Evolutionary conservation across 2,797 vertebrate species (phyloP), one percentile per base, ranked within the genome.

Genomic region (Onychomys leucogaster): DNA sequence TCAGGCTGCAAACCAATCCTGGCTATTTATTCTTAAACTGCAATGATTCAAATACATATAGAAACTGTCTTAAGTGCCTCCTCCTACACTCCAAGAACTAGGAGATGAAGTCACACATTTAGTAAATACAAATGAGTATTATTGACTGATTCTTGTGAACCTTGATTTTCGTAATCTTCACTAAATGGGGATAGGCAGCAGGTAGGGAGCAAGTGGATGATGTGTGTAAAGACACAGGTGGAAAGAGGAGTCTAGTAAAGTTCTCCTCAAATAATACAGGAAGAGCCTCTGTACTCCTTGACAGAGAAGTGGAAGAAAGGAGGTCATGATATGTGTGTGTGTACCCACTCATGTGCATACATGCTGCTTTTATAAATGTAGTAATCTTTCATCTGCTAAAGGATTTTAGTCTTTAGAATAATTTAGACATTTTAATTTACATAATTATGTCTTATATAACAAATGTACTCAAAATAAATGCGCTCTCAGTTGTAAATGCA

Each of bases 391-490:
- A 43, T 23, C 76, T 96, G 27, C 13, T 78, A 43, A 89, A 84
- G 43, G 23, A 94, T 29, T 16, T 90, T 87, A 87, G 49, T 49
- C 49, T 89, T 80, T 91, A 87, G 95, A 94, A 88, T 85, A 77
- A 92, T 89, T 41, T 46, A 94, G 46, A 32, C 63, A 91, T 86
- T 96, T 94, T 89, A 91, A 90, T 96, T 97, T 94, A 94, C 67
- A 34, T 89, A 95, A 96, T 57, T 49, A 25, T 91, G 32, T 78
- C 76, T 96, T 95, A 94, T 46, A 55, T 90, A 96, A 95, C 82
- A 95, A 92, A 84, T 76, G 76, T 25, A 46, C 41, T 77, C 34
- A 94, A 96, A 97, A 94, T 59, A 96, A 95, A 19, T 76, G 23
- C 52, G 55, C 29, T 78, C 27, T 95, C 88, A 41, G 46, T 63